Evolutionary conservation across 2,888 invertebrate genomes (phyloP).

Genomic region (Calliopum simillimum): DNA sequence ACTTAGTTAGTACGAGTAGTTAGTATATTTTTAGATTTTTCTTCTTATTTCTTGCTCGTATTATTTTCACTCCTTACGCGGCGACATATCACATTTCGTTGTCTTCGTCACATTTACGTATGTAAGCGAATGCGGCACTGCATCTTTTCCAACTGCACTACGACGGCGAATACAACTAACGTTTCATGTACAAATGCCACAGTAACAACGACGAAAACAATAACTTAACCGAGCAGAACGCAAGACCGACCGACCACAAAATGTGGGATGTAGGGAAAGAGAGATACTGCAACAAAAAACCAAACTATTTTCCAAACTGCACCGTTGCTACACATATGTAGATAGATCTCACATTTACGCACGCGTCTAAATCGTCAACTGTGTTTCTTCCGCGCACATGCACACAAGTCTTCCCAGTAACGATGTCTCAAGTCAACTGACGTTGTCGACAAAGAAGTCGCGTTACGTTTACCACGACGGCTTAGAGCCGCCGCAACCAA

Average conservation of each 20-base stretch:
- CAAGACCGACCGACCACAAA: conserved; percentile 7
- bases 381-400: not conserved
- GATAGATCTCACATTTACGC: not conserved
- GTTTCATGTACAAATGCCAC: conserved; percentile 13
- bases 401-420: conserved; percentile 18
- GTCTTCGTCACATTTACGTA: not conserved
- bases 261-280: conserved; percentile 1
- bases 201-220: conserved; percentile 7
- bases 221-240: conserved; percentile 23
- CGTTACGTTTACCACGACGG: conserved; percentile 1
- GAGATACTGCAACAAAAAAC: not conserved
- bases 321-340: too few relatives aligned
- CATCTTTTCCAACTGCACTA: not conserved
- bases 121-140: not conserved
- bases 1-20: too few relatives aligned
- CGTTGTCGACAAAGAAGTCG: conserved; percentile 21
- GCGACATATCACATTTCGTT: conserved; percentile 8
- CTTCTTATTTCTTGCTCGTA: not conserved
- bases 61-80: conserved; percentile 28
- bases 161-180: too few relatives aligned
- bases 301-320: not conserved
- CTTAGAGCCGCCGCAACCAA: conserved; percentile 7
- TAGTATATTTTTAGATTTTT: conserved; percentile 1
- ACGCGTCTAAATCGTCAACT: not conserved
- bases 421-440: conserved; percentile 27